Conservation (phyloP, 2,797 vertebrate species). For the Jordanella pulchra region DNA sequence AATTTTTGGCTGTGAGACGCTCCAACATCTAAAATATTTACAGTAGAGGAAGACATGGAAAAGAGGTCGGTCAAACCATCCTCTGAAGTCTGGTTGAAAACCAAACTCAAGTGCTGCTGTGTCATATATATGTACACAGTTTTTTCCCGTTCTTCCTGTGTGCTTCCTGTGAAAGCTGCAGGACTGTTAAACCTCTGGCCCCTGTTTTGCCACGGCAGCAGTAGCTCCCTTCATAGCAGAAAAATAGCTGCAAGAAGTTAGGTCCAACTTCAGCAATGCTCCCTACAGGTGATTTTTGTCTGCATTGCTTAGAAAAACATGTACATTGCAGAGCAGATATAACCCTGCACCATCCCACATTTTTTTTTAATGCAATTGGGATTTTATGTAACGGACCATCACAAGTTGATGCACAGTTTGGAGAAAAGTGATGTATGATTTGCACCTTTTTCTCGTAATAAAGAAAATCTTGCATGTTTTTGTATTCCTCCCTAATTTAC, state of each 20-base stretch:
- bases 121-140: slow-evolving; percentile 79
- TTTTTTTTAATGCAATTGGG: neutral
- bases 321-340: neutral
- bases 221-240: slow-evolving; percentile 19
- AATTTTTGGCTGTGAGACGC: neutral
- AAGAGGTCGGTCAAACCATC: slow-evolving; percentile 26
- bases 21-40: slow-evolving; percentile 36
- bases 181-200: slow-evolving; percentile 63
- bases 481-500: no score
- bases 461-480: neutral
- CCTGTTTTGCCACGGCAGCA: slow-evolving; percentile 39
- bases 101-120: slow-evolving; percentile 69
- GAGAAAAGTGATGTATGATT: neutral
- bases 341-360: neutral
- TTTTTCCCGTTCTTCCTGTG: slow-evolving; percentile 78
- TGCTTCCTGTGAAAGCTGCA: slow-evolving; percentile 64
- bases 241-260: slow-evolving; percentile 19
- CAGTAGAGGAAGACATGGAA: slow-evolving; percentile 42
- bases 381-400: neutral
- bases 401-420: neutral
- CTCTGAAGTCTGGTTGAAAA: slow-evolving; percentile 72
- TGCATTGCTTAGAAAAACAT: neutral
- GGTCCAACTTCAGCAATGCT: slow-evolving; percentile 20
- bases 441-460: neutral
- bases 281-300: slow-evolving; percentile 10